A percentile compares a stretch with the other conserved stretches of the same genome.
phyloP scores from a whole-genome alignment of 2,113 vertebrate genomes.

The Hippopotamus amphibius region DNA sequence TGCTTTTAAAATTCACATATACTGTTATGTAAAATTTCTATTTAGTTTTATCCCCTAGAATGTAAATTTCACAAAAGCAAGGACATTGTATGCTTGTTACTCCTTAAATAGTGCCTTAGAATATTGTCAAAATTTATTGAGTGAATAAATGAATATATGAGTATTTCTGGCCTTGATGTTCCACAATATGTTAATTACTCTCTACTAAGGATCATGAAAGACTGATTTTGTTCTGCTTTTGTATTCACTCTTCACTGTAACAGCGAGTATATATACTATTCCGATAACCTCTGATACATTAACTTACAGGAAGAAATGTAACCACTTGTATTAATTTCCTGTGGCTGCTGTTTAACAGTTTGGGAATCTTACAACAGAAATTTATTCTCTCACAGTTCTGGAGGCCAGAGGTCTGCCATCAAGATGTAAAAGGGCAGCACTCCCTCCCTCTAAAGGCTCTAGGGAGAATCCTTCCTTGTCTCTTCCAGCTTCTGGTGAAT shows the following conservation, averaged over 20 bases:
- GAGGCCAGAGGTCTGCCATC: background rate
- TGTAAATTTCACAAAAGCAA: background rate
- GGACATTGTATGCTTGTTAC: background rate
- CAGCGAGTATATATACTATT: background rate
- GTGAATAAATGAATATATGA: background rate
- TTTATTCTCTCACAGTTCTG: background rate
- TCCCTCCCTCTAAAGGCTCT: background rate
- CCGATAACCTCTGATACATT: background rate
- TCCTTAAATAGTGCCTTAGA: background rate
- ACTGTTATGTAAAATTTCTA: background rate
- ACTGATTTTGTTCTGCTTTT: background rate
- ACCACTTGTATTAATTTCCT: background rate
- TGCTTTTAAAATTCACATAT: slow-evolving; percentile 41
- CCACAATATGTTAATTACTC: background rate
- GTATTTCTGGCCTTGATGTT: background rate
- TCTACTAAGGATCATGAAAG: background rate
- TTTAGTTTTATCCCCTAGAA: background rate
- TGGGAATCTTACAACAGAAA: background rate
- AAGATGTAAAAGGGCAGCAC: background rate
- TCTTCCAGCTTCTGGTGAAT: background rate
- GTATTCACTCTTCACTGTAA: background rate
- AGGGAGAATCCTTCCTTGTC: background rate
- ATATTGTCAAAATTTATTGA: background rate
- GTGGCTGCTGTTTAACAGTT: background rate
- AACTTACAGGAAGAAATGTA: background rate